Base-by-base conservation (phyloP, 1,140 invertebrate genomes). In the Melitaea cinxia region DNA sequence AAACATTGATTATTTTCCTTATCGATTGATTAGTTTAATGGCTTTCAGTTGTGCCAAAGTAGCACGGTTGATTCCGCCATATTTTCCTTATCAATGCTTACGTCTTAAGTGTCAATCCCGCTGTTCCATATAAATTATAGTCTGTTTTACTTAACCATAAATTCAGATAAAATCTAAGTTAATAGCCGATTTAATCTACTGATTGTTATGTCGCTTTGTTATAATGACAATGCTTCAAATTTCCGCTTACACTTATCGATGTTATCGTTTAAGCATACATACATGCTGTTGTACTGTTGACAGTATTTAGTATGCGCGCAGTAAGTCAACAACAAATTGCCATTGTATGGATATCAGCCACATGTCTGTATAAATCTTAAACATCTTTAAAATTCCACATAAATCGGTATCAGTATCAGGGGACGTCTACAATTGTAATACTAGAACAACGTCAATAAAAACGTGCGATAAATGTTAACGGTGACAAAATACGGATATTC, bases 301-400 rank as follows among this genome's bases (percentile, higher is more conserved):
- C n/a, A 26, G 15, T 33, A 57, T 37, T 57, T 57, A 28, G 54
- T 57, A 57, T 57, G 54, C 54, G 14, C 1, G 37, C 26, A 17
- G 54, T 57, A 57, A 57, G 24, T 45, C 42, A 45, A 57, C 54
- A 45, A 57, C 54, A 24, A 42, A 10, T 7, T 23, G 17, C 54
- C 54, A 57, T 57, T 57, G 54, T 57, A 57, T 57, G 54, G 37
- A 57, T 57, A 57, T 57, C 35, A 57, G 39, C 14, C 28, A 57
- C 14, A 26, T 26, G 54, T 57, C 9, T 57, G 4, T 57, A 57
- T 57, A 57, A 57, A 42, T 42, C 37, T 57, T 42, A 26, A 57
- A 57, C 54, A 45, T 57, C n/a, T 57, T 57, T 45, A 42, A 57
- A 57, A 57, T 57, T 57, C 54, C 17, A 45, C 17, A 57, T 24